phyloP scores from a whole-genome alignment of 2,888 invertebrate species.

The Zeuzera pyrina region DNA sequence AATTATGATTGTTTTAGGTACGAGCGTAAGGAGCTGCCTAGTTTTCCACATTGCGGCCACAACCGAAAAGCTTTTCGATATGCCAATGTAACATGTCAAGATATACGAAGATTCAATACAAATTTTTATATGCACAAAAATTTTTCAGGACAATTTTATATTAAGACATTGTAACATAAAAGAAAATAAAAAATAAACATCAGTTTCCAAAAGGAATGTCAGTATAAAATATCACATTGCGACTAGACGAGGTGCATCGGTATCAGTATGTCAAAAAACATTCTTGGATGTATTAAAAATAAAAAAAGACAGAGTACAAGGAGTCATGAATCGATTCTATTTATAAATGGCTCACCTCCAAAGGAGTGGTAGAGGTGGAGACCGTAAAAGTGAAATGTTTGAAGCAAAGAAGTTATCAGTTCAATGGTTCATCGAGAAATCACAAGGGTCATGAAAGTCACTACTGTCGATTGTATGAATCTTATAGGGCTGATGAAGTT shows the following conservation, averaged over 20 bases:
- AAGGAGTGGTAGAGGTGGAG: conserved; percentile 10
- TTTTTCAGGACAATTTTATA: conserved; percentile 5
- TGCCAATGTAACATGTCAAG: too few relatives aligned
- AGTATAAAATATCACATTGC: neutral
- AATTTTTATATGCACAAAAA: conserved; percentile 1
- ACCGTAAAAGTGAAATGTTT: conserved; percentile 6
- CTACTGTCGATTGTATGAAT: too few relatives aligned
- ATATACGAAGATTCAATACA: neutral
- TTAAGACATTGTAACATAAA: conserved; percentile 3
- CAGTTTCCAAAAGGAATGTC: neutral
- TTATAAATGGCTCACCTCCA: conserved; percentile 7
- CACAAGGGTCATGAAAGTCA: conserved; percentile 10
- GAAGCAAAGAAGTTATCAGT: conserved; percentile 1
- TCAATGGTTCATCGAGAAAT: conserved; percentile 7
- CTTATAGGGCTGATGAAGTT: too few relatives aligned
- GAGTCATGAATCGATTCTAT: conserved; percentile 4
- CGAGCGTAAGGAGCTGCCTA: too few relatives aligned
- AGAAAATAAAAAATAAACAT: conserved; percentile 1
- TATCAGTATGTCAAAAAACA: conserved; percentile 5
- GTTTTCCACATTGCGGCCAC: too few relatives aligned
- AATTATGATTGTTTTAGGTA: too few relatives aligned
- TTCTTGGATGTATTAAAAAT: conserved; percentile 7
- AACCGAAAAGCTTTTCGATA: too few relatives aligned
- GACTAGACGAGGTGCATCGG: neutral
- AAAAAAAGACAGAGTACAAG: conserved; percentile 5